These are phyloP conservation scores for Orchesella cincta DNA, from an alignment of 1,140 invertebrate genomes.

Conservation along the genomic window DNA sequence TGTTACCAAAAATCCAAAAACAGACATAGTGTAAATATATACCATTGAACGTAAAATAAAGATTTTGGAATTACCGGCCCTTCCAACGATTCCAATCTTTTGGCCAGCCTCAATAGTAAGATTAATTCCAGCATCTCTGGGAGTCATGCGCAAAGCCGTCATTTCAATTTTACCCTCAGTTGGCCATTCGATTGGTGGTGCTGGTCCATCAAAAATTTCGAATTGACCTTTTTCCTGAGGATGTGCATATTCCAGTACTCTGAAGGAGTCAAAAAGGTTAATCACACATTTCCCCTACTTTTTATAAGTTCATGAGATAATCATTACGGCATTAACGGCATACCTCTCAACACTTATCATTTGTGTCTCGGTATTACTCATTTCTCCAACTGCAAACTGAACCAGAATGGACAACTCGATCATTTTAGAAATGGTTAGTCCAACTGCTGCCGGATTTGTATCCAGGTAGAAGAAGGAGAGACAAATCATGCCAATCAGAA, in stretches of 20 bases:
- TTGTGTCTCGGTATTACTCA: neutral
- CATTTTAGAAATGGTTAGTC: slow-evolving; percentile 9
- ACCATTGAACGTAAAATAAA: neutral
- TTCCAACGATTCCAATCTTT: slow-evolving; percentile 33
- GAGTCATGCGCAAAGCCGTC: neutral
- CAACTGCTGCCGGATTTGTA: neutral
- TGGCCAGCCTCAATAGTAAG: neutral
- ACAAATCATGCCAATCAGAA: neutral
- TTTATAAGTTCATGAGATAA: neutral
- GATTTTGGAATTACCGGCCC: neutral
- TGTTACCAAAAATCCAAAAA: neutral
- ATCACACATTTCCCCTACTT: too few relatives aligned
- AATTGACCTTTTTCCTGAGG: neutral
- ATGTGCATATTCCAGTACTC: neutral
- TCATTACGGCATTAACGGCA: neutral
- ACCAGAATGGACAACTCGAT: slow-evolving; percentile 15
- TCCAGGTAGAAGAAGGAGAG: neutral
- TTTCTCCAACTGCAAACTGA: neutral
- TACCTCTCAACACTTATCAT: slow-evolving; percentile 18
- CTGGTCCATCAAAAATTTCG: neutral
- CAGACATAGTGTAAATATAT: neutral
- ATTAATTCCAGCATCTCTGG: neutral
- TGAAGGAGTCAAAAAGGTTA: neutral
- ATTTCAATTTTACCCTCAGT: neutral
- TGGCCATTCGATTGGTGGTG: neutral